Evolutionary conservation across 2,797 vertebrate genomes (phyloP).

Genomic region (Esox masquinongy): DNA sequence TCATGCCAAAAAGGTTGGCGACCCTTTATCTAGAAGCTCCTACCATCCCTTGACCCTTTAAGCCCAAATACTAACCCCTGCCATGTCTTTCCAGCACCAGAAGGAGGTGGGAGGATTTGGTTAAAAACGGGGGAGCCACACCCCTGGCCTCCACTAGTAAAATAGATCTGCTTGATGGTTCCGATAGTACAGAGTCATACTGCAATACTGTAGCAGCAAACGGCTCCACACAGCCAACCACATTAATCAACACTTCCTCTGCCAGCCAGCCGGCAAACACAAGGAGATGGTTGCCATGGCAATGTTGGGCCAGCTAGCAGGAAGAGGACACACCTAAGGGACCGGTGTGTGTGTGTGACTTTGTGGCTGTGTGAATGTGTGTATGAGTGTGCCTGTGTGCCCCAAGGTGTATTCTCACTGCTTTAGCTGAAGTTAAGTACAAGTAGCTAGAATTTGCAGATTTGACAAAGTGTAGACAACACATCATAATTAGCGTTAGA

Average conservation of each 20-base stretch:
- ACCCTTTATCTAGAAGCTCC: constrained; percentile 14
- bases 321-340: constrained; percentile 11
- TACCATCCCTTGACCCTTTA: constrained; percentile 1
- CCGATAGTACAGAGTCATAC: constrained; percentile 8
- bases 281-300: constrained; percentile 17
- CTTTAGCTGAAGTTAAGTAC: not conserved
- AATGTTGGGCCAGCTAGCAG: not conserved
- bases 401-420: not conserved
- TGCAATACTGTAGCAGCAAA: not conserved
- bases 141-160: constrained; percentile 29
- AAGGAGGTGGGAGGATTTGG: constrained; percentile 43
- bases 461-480: not conserved
- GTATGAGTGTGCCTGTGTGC: constrained; percentile 1
- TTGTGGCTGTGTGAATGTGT: not conserved
- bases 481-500: not conserved
- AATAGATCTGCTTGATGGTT: constrained; percentile 45
- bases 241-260: constrained; percentile 10
- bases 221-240: not conserved
- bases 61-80: constrained; percentile 23
- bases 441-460: not conserved
- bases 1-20: too few species aligned
- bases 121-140: constrained; percentile 30
- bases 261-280: not conserved
- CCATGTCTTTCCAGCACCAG: constrained; percentile 20
- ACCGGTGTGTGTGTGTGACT: constrained; percentile 5